Conservation (phyloP, 2,113 vertebrate genomes). For the Gambusia holbrooki region DNA sequence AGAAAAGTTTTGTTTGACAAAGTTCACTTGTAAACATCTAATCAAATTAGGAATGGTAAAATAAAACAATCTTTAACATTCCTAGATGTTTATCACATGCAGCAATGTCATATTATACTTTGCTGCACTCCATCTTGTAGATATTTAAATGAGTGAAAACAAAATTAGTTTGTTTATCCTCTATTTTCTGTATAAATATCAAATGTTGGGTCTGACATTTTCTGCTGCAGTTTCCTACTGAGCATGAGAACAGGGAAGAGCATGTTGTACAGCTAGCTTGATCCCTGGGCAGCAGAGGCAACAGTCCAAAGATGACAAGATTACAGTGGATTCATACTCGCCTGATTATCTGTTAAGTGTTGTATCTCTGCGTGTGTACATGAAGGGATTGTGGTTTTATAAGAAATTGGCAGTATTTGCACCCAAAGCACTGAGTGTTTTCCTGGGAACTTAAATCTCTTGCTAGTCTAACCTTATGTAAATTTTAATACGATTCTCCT, state of each 20-base stretch:
- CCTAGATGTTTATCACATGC: neutral
- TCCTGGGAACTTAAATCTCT: slow-evolving; percentile 3
- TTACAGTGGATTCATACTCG: slow-evolving; percentile 23
- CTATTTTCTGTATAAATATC: neutral
- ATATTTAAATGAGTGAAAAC: neutral
- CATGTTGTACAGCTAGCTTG: neutral
- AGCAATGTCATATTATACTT: neutral
- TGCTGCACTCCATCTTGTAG: neutral
- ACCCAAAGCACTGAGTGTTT: neutral
- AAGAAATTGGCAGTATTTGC: slow-evolving; percentile 22
- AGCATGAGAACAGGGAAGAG: neutral
- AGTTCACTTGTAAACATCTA: neutral
- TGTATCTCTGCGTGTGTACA: neutral
- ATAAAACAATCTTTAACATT: neutral
- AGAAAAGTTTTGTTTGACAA: no score
- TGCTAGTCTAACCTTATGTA: neutral
- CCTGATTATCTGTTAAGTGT: slow-evolving; percentile 17
- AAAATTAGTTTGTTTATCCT: neutral
- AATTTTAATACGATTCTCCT: neutral
- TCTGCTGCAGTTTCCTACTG: neutral
- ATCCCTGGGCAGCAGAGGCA: slow-evolving; percentile 8
- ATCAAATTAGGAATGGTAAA: neutral
- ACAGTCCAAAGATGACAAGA: slow-evolving; percentile 17
- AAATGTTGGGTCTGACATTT: neutral
- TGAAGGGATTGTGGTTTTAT: neutral